phyloP scores from a whole-genome alignment of 2,888 invertebrate species.

The Orthosia gothica region DNA sequence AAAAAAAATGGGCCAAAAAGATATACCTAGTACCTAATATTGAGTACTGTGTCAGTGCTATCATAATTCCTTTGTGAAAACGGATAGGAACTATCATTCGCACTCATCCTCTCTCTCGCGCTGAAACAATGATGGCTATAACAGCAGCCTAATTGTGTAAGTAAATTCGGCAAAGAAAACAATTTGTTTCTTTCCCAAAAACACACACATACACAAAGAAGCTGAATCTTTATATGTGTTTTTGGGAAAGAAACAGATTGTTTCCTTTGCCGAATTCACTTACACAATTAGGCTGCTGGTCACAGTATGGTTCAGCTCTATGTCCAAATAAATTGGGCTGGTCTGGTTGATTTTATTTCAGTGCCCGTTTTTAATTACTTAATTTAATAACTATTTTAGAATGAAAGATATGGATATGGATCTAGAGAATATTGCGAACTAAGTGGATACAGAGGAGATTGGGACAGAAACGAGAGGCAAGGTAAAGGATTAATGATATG shows the following conservation, averaged over 20 bases:
- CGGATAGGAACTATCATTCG: not conserved
- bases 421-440: conserved; percentile 82
- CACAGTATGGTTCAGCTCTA: no score
- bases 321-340: not conserved
- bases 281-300: no score
- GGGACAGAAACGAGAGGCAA: conserved; percentile 88
- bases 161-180: no score
- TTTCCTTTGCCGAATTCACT: no score
- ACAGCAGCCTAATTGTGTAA: no score
- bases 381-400: conserved; percentile 69
- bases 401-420: conserved; percentile 86
- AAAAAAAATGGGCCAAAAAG: no score
- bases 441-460: conserved; percentile 91
- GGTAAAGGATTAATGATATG: conserved; percentile 92
- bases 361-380: not conserved
- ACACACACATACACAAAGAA: no score
- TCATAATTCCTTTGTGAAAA: not conserved
- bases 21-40: no score
- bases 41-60: not conserved
- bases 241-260: no score
- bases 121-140: not conserved
- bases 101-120: not conserved
- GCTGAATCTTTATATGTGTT: no score
- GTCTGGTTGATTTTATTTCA: not conserved
- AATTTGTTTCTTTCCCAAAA: no score